Conservation (phyloP, 2,113 vertebrate species). For the Antechinus stuartii region DNA sequence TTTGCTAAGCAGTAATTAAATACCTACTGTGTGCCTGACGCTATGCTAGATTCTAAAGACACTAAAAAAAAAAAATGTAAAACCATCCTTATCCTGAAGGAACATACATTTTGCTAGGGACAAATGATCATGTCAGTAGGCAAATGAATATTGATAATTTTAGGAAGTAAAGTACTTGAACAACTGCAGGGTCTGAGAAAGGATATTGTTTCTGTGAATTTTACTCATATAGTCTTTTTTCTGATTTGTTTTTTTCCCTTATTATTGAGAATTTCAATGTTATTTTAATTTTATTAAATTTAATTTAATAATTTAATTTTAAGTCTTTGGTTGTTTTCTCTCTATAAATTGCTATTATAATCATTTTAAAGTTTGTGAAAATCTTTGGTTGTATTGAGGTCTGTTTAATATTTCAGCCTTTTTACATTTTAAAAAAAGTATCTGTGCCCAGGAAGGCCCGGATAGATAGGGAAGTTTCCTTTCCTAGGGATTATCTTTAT, state of each 20-base stretch:
- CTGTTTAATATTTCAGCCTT: background rate
- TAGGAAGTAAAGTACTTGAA: background rate
- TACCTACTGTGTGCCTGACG: background rate
- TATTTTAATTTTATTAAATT: background rate
- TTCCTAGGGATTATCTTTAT: background rate
- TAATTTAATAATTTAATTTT: too few species aligned
- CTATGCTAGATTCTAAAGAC: background rate
- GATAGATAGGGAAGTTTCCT: background rate
- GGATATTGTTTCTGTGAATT: background rate
- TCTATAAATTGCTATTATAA: background rate
- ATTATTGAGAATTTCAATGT: background rate
- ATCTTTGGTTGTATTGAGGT: background rate
- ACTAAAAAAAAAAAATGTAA: background rate
- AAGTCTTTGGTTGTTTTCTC: background rate
- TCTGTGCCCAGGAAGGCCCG: background rate
- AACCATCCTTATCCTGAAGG: background rate
- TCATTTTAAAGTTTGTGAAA: background rate
- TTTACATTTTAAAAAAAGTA: background rate
- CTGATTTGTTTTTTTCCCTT: background rate
- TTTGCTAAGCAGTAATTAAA: background rate
- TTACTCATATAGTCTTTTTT: background rate
- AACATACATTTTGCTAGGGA: background rate
- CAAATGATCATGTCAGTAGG: background rate
- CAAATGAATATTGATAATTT: background rate
- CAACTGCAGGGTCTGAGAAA: background rate